Percentiles rank a stretch among this genome's conserved stretches.
Conservation (phyloP, 1,140 invertebrate genomes). For the Lasaia peninsularis region DNA sequence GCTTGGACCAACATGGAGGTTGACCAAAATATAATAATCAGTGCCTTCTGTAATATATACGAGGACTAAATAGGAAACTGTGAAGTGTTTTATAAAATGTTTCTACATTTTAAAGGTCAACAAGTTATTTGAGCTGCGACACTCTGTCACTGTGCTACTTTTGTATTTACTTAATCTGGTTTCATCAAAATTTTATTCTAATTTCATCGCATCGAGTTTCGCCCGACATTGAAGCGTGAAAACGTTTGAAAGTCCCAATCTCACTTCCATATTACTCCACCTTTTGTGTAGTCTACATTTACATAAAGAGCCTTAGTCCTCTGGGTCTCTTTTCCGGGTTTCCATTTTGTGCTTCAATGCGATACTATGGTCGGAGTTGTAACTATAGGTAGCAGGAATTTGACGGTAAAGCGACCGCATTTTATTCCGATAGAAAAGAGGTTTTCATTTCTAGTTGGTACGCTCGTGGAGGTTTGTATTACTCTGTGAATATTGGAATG, state of each 20-base stretch:
- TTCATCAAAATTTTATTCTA: constrained; percentile 30
- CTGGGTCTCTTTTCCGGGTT: constrained; percentile 54
- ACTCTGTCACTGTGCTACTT: not conserved
- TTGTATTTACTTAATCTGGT: constrained; percentile 17
- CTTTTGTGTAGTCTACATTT: constrained; percentile 59
- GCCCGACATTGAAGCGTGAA: constrained; percentile 38
- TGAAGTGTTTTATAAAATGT: too few relatives aligned
- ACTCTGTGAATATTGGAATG: constrained; percentile 23
- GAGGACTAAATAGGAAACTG: too few relatives aligned
- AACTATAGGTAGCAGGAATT: constrained; percentile 40
- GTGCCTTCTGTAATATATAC: too few relatives aligned
- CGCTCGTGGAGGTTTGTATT: constrained; percentile 21
- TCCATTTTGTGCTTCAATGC: constrained; percentile 59
- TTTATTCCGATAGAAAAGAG: constrained; percentile 49
- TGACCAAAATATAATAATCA: too few relatives aligned
- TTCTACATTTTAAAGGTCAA: too few relatives aligned
- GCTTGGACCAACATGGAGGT: too few relatives aligned
- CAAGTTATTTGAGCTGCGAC: too few relatives aligned
- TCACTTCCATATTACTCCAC: constrained; percentile 55
- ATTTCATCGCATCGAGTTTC: constrained; percentile 38
- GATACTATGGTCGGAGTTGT: constrained; percentile 31
- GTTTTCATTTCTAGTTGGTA: constrained; percentile 28
- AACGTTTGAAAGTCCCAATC: constrained; percentile 46
- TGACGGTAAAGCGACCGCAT: constrained; percentile 41
- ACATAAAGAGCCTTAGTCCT: constrained; percentile 62